Evolutionary conservation across 1,140 invertebrate genomes (phyloP), one percentile per base, ranked within the genome.

Genomic region (Caenorhabditis inopinata): DNA sequence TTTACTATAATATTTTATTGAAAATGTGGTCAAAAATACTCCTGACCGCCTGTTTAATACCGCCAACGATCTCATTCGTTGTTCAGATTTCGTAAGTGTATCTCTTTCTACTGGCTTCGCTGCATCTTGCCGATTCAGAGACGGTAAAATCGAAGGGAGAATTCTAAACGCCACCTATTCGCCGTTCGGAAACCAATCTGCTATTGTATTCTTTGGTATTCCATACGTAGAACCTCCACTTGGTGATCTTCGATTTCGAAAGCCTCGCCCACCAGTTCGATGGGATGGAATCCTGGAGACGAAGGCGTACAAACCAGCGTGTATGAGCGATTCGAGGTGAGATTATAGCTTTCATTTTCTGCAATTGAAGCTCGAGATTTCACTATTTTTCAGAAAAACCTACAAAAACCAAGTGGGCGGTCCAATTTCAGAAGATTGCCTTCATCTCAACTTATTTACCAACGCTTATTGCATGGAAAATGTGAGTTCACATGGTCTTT

Each of bases 381-480:
- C 38, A 42, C 6, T 42, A 42, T 16, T n/a, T 76, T 78, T 32
- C 48, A 78, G 76, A 7, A 11, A 35, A 16, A 78, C 45, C 9
- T 38, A 58, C 18, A 78, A 78, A 23, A 53, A 9, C 12, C 18
- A 58, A n/a, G 11, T 25, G 9, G 73, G 73, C 9, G 73, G 73
- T 42, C 48, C 76, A 25, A 53, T 58, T 27, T 58, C 48, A 9
- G 76, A 78, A 38, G 76, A 78, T 38, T 78, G 76, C 38, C 29
- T 78, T 3, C 14, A 78, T 21, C 25, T 58, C 32, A 53, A 78
- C 21, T 48, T 78, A 12, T 58, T 29, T 21, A 53, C 76, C 2
- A 53, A 25, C 27, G n/a, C 23, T 2, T 53, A 21, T 11, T 78
- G 76, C 49, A 7, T 78, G 7, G 51, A 53, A 16, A 51, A 58